These are phyloP conservation scores for Spheniscus mendiculus DNA, from an alignment of 2,113 vertebrate species.

Conservation along the genomic window DNA sequence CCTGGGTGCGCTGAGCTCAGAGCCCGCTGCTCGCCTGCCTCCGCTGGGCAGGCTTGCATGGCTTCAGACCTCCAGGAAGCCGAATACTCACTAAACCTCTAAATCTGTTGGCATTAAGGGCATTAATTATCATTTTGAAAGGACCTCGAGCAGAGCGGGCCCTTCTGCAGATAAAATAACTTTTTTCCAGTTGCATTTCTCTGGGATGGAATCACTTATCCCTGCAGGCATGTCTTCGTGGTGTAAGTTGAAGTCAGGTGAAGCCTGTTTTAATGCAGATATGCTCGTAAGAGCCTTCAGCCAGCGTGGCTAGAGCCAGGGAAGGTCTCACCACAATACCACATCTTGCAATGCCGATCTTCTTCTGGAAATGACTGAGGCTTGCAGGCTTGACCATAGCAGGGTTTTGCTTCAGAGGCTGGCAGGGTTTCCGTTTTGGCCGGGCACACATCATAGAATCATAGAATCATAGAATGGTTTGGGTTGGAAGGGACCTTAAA, in stretches of 20 bases:
- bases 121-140: neutral
- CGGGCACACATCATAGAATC: neutral
- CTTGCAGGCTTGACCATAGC: neutral
- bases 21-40: neutral
- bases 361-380: neutral
- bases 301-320: neutral
- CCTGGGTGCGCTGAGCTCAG: neutral
- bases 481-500: neutral
- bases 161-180: neutral
- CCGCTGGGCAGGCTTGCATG: neutral
- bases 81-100: neutral
- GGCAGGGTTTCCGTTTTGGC: neutral
- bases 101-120: neutral
- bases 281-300: rapidly evolving
- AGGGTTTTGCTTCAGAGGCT: neutral
- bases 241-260: neutral
- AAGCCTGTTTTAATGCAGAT: neutral
- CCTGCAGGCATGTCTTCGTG: neutral
- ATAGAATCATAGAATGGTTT: neutral
- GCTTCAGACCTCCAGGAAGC: neutral
- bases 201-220: neutral
- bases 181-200: neutral
- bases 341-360: rapidly evolving
- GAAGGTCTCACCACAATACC: neutral
- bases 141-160: neutral